These are phyloP conservation scores for Triplophysa siluroides DNA, from an alignment of 2,113 vertebrate genomes.

Conservation along the genomic window DNA sequence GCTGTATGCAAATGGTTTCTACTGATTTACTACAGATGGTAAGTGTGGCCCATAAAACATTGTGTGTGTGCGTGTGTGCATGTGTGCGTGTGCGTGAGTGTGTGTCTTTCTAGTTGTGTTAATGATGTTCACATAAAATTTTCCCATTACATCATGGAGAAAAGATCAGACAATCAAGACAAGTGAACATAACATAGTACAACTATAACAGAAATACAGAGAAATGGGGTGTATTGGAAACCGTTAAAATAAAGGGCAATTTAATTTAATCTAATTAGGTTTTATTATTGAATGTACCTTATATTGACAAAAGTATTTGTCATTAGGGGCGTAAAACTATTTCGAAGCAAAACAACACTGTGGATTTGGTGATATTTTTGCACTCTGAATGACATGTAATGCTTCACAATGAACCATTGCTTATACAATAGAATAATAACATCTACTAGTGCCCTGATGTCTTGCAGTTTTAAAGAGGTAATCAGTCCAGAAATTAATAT, in stretches of 20 bases:
- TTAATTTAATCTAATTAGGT: neutral
- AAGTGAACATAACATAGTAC: conserved; percentile 49
- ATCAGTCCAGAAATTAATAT: neutral
- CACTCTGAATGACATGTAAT: neutral
- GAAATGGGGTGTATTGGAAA: neutral
- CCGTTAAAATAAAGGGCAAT: neutral
- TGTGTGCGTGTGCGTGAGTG: neutral
- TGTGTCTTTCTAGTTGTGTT: neutral
- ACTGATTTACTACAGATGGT: conserved; percentile 97
- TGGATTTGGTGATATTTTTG: neutral
- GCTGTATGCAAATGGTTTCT: conserved; percentile 99
- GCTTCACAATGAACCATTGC: conserved; percentile 34
- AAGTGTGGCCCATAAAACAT: conserved; percentile 66
- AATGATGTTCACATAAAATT: conserved; percentile 20
- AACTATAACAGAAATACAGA: conserved; percentile 19
- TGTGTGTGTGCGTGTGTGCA: neutral
- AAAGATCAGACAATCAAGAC: conserved; percentile 31
- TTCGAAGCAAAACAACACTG: neutral
- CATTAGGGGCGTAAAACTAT: neutral
- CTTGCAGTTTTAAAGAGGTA: conserved; percentile 38
- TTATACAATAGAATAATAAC: conserved; percentile 49
- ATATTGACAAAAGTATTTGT: neutral
- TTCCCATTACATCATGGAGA: conserved; percentile 37
- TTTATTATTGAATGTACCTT: neutral
- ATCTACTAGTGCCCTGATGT: conserved; percentile 39